Evolutionary conservation across 2,888 invertebrate genomes (phyloP).

Genomic region (Erebia palarica): DNA sequence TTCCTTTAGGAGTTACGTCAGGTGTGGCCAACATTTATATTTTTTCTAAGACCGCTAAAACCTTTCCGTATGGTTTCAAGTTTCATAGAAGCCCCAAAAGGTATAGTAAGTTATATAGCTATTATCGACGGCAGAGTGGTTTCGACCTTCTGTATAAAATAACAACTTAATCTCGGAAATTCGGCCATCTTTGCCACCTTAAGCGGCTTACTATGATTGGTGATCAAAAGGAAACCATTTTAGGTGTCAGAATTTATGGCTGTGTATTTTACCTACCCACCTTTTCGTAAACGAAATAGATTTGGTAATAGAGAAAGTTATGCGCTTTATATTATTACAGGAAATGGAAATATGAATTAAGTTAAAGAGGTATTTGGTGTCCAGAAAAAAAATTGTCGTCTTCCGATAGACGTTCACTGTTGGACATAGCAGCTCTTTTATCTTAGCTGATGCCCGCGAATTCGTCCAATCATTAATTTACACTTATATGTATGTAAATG

Average conservation of each 20-base stretch:
- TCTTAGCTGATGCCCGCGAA: too few species aligned
- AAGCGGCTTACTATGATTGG: conserved; percentile 26
- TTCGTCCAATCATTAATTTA: too few species aligned
- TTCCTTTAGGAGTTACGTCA: too few species aligned
- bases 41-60: neutral
- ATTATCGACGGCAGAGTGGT: conserved; percentile 26
- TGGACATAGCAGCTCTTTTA: too few species aligned
- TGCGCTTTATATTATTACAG: neutral
- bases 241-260: conserved; percentile 20
- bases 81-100: conserved; percentile 14
- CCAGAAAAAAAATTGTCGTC: neutral
- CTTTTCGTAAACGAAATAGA: conserved; percentile 7
- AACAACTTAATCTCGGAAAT: conserved; percentile 29
- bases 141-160: conserved; percentile 33
- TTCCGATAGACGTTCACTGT: neutral
- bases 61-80: conserved; percentile 2
- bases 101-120: neutral
- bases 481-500: too few species aligned
- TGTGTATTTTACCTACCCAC: neutral
- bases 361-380: neutral
- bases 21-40: too few species aligned
- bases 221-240: conserved; percentile 34
- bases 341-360: conserved; percentile 5
- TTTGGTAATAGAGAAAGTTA: neutral
- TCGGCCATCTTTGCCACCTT: conserved; percentile 24